These are phyloP conservation scores for Polyergus mexicanus DNA, from an alignment of 1,140 invertebrate species.

Conservation along the genomic window DNA sequence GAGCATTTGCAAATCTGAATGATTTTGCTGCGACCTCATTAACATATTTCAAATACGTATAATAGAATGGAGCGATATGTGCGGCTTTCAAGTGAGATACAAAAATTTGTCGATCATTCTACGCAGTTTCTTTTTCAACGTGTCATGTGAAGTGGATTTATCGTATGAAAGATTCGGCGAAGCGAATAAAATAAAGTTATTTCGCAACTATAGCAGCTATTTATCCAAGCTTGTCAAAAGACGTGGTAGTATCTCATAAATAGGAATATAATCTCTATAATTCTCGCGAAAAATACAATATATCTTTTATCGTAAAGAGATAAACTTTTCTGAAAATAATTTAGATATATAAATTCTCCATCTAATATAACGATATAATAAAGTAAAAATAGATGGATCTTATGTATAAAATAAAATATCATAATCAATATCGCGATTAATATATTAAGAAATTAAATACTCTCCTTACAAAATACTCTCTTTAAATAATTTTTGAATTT, in stretches of 20 bases:
- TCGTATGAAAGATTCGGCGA: constrained; percentile 12
- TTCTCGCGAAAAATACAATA: background rate
- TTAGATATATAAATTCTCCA: background rate
- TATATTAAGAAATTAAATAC: background rate
- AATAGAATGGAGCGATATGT: background rate
- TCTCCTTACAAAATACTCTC: background rate
- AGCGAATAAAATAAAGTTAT: constrained; percentile 28
- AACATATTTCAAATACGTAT: background rate
- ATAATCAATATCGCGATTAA: too few relatives aligned
- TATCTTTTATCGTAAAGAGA: background rate
- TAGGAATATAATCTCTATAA: background rate
- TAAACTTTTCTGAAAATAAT: background rate
- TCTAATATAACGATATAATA: too few relatives aligned
- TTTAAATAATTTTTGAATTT: constrained; percentile 2
- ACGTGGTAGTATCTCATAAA: background rate
- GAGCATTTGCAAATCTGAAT: background rate
- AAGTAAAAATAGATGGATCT: background rate
- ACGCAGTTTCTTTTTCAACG: background rate
- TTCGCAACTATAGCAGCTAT: constrained; percentile 12
- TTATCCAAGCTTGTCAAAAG: constrained; percentile 25
- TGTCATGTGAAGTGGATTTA: constrained; percentile 21
- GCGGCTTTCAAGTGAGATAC: constrained; percentile 13
- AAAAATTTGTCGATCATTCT: constrained; percentile 22
- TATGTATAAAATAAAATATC: too few relatives aligned
- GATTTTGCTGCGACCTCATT: background rate